These are phyloP conservation scores for Zoroaster sp. DNA, from an alignment of 53 echinoderm and acorn worm genomes.

Conservation along the genomic window DNA sequence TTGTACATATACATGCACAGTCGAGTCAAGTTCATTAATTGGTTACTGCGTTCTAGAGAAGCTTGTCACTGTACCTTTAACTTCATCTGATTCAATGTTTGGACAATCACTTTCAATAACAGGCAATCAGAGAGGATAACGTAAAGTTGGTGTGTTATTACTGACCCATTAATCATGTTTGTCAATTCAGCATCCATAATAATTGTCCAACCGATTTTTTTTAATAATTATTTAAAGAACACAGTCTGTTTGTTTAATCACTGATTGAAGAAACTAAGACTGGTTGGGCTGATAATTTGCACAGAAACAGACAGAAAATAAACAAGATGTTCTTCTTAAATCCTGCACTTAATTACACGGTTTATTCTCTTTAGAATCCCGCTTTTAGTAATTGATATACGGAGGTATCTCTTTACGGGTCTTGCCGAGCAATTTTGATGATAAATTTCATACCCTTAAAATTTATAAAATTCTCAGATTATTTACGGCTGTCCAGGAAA, in stretches of 20 bases:
- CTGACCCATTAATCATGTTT: slow-evolving; percentile 37
- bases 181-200: slow-evolving; percentile 2
- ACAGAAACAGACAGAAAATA: background rate
- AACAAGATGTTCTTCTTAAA: slow-evolving; percentile 3
- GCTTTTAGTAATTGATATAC: too few relatives aligned
- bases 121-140: slow-evolving; percentile 7
- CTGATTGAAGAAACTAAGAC: slow-evolving; percentile 4
- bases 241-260: slow-evolving; percentile 33
- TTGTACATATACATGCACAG: too few relatives aligned
- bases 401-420: too few relatives aligned
- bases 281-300: background rate
- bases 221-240: slow-evolving; percentile 42
- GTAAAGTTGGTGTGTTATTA: background rate
- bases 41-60: background rate
- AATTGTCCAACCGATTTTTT: slow-evolving; percentile 12
- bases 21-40: too few relatives aligned
- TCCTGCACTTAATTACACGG: background rate
- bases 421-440: too few relatives aligned
- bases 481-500: background rate
- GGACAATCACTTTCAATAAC: slow-evolving; percentile 50
- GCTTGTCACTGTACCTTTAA: slow-evolving; percentile 3
- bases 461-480: too few relatives aligned
- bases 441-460: too few relatives aligned
- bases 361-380: too few relatives aligned
- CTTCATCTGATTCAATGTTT: background rate